These are phyloP conservation scores for Lepilemur septentrionalis DNA, from an alignment of 2,797 vertebrate genomes.

Conservation along the genomic window DNA sequence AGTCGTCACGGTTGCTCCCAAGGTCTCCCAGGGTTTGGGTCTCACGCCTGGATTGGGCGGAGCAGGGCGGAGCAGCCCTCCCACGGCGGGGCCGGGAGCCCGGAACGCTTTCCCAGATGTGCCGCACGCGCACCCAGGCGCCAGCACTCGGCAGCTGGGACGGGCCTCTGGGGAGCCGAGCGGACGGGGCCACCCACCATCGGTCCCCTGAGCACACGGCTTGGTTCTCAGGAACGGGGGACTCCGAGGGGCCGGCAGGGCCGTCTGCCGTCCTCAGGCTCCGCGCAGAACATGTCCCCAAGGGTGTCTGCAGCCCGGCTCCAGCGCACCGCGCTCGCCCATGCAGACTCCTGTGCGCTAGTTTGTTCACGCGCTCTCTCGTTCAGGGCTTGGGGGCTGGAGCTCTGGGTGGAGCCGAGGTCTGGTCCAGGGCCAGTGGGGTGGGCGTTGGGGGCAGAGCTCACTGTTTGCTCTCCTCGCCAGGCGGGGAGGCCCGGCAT, in stretches of 20 bases:
- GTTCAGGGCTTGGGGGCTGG: neutral
- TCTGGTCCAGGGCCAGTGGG: neutral
- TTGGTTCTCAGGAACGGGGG: neutral
- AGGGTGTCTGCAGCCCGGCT: neutral
- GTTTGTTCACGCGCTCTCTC: neutral
- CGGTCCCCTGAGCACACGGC: fast-evolving
- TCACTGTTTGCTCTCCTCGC: neutral
- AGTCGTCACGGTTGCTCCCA: neutral
- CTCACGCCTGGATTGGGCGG: neutral
- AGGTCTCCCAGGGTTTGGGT: neutral
- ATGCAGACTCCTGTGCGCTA: neutral
- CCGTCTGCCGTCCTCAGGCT: neutral
- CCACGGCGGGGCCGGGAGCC: neutral
- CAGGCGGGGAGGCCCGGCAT: neutral
- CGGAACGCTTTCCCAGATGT: neutral
- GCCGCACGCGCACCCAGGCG: neutral
- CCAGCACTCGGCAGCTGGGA: neutral
- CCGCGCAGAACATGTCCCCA: neutral
- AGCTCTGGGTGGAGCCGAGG: neutral
- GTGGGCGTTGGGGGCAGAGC: neutral
- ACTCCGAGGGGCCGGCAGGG: no score
- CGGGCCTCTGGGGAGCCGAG: neutral
- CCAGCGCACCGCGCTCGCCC: fast-evolving
- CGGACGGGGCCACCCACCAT: neutral
- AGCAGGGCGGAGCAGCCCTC: neutral